Percentiles rank a stretch among this genome's conserved stretches.
phyloP scores from a whole-genome alignment of 2,888 invertebrate genomes.

The Actias luna region DNA sequence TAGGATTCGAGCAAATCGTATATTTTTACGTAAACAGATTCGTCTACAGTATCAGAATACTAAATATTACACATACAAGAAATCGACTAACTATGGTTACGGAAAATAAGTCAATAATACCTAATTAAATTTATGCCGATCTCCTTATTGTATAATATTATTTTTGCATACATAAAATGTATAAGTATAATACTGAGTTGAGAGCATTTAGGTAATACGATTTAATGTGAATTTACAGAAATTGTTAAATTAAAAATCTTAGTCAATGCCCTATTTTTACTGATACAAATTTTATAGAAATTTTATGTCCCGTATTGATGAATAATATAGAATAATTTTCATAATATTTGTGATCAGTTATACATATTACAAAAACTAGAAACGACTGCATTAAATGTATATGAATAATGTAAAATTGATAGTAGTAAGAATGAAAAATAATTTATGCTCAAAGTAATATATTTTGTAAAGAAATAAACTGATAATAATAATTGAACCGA shows the following conservation, averaged over 20 bases:
- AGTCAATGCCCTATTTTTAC: too few relatives aligned
- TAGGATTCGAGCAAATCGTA: slow-evolving; percentile 46
- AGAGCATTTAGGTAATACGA: too few relatives aligned
- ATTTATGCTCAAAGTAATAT: neutral
- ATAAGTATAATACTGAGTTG: too few relatives aligned
- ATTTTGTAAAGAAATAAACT: neutral
- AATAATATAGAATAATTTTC: too few relatives aligned
- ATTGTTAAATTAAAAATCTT: too few relatives aligned
- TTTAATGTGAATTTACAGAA: too few relatives aligned
- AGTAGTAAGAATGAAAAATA: neutral
- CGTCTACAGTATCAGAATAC: slow-evolving; percentile 6
- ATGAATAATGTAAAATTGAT: neutral
- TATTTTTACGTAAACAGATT: slow-evolving; percentile 28
- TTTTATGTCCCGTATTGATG: too few relatives aligned
- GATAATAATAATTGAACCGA: neutral
- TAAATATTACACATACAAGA: slow-evolving; percentile 11
- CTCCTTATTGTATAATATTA: neutral
- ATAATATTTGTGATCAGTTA: neutral
- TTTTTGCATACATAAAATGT: neutral
- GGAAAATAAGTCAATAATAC: neutral
- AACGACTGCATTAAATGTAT: neutral
- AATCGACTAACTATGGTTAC: neutral
- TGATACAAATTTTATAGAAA: too few relatives aligned
- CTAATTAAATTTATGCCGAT: neutral
- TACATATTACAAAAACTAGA: neutral